Evolutionary conservation across 2,888 invertebrate species (phyloP), one percentile per base, ranked within the genome.

Genomic region (Pammene aurita): DNA sequence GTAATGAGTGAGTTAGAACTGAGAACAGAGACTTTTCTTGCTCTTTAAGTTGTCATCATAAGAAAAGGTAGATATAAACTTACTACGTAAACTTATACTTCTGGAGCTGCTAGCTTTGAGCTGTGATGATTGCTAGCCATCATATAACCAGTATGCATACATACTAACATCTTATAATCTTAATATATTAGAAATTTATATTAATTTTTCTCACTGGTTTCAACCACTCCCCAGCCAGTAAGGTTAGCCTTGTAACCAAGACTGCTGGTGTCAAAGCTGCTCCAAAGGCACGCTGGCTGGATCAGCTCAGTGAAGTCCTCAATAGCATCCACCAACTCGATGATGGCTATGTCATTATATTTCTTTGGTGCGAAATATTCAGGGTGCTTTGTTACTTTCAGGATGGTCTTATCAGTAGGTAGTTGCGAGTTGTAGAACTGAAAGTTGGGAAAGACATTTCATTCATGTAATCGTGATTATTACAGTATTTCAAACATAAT

Each of bases 271-370:
- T 84, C 76, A 11, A 70, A 73, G 10, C 72, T 72, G 0, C 72
- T 72, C 84, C 84, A 88, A 26, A 90, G 68, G 65, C 90, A 90
- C 7, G 87, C 88, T 2, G 90, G 89, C 62, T 85, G 84, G 6
- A 86, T 68, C 35, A 73, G 74, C 18, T 64, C 72, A 2, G 75
- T 78, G 68, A 89, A 86, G 0, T n/a, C 35, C 0, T 41, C 0
- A 0, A 87, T 74, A 0, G 62, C 63, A 0, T 67, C 58, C 1
- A 78, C 76, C 11, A 90, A 46, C 70, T 88, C 81, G 71, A 90
- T 77, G 10, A 89, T 71, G 0, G 88, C 89, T 67, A 89, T 84
- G 56, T 89, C 90, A 61, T 76, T 82, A 66, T 88, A 88, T 66
- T 84, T 83, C 54, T 78, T 82, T 0, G 87, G 89, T 2, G 87